Evolutionary conservation across 1,140 invertebrate genomes (phyloP), one percentile per base, ranked within the genome.

Genomic region (Carposina sasakii): DNA sequence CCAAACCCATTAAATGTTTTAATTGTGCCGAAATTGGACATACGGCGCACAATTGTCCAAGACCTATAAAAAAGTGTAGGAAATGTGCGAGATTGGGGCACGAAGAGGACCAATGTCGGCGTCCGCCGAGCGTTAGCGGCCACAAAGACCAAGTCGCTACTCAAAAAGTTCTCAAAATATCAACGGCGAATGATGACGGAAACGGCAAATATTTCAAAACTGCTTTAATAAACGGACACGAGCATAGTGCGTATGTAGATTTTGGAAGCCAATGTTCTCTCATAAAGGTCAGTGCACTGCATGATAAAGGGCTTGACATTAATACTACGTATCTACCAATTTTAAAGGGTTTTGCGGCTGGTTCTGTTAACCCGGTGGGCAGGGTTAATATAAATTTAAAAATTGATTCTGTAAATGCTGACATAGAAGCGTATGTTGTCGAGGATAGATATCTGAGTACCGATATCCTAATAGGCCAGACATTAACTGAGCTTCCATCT

Each of bases 341-440:
- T 5, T 21, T 49, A 10, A 49, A 49, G 19, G 47, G 47, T n/a
- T 49, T 49, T 49, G 36, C 36, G 6, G 5, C n/a, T 31, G 37
- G 47, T 5, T 28, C 23, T 20, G 24, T 17, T 0, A 23, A 41
- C 24, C 47, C 47, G 26, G 5, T 41, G 8, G 47, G 47, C n/a
- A 16, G 24, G 10, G 47, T 41, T 10, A 9, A 17, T 10, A 30
- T 49, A 12, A 3, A 21, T 1, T 12, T 49, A 30, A 2, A 10
- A 19, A 12, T 49, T 8, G 47, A 49, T 33, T 40, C 33, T 40
- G 21, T 49, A 5, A 21, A 40, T 10, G 36, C 36, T 6, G 22
- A 20, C n/a, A 41, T 49, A 19, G 23, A 40, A 4, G 36, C 36
- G 2, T 49, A 39, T 40, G 28, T 49, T 9, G 47, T 49, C 1